Evolutionary conservation across 2,888 invertebrate genomes (phyloP).

Genomic region (Fragum fragum): DNA sequence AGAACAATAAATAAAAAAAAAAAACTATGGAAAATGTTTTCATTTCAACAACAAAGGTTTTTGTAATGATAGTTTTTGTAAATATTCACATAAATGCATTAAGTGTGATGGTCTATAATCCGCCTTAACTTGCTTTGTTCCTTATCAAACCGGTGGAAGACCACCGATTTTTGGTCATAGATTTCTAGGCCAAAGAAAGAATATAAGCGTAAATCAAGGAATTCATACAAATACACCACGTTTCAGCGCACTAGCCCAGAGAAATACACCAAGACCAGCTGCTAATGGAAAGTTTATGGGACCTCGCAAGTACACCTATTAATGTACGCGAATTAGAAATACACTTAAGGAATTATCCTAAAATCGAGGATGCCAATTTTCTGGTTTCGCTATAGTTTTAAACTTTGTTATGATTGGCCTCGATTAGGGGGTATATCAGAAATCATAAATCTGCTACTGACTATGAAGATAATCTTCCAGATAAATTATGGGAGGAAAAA

Average conservation of each 20-base stretch:
- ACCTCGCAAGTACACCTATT: constrained; percentile 21
- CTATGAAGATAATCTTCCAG: constrained; percentile 19
- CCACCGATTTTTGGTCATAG: too few species aligned
- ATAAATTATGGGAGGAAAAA: constrained; percentile 32
- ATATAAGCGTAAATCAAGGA: too few species aligned
- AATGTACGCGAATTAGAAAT: not conserved
- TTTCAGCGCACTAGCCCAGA: not conserved
- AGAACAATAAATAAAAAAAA: not conserved
- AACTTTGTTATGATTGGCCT: not conserved
- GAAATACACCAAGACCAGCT: not conserved
- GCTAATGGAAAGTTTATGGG: constrained; percentile 16
- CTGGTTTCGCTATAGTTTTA: constrained; percentile 30
- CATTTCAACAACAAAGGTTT: constrained; percentile 7
- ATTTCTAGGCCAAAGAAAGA: too few species aligned
- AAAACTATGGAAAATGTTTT: constrained; percentile 2
- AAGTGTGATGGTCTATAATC: constrained; percentile 1
- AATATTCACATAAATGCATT: constrained; percentile 11
- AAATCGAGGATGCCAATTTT: not conserved
- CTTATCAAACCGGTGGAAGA: too few species aligned
- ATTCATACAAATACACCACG: too few species aligned
- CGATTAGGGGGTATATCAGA: not conserved
- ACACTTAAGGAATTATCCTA: not conserved
- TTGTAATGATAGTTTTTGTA: not conserved
- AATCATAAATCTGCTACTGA: constrained; percentile 37
- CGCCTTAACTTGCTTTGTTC: not conserved